Conservation (phyloP, 1,140 invertebrate genomes). For the Steinernema khuongi region DNA sequence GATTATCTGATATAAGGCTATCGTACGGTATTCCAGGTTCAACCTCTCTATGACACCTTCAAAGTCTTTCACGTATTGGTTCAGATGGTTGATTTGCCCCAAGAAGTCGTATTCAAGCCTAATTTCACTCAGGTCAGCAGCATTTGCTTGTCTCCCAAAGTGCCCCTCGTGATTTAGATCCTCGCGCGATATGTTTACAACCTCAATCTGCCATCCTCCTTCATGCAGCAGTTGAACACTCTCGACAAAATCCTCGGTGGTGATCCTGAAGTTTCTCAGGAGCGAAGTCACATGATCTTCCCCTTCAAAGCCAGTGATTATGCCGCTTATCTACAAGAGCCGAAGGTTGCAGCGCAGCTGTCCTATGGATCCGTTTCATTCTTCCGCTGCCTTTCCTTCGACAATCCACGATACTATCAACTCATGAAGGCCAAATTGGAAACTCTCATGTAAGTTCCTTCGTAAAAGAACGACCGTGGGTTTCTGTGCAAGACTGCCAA, state of each 20-base stretch:
- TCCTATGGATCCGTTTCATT: neutral
- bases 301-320: neutral
- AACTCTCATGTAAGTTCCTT: neutral
- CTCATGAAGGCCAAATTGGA: neutral
- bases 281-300: neutral
- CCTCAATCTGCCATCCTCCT: neutral
- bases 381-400: neutral
- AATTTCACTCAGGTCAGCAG: neutral
- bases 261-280: neutral
- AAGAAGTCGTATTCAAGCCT: neutral
- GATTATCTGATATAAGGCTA: neutral
- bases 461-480: too few relatives aligned
- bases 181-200: neutral
- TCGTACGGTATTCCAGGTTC: neutral
- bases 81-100: neutral
- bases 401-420: neutral
- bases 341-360: too few relatives aligned
- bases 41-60: neutral
- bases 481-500: too few relatives aligned
- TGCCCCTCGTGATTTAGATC: neutral
- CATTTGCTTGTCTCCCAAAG: neutral
- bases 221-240: neutral
- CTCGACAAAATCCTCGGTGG: neutral
- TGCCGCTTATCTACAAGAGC: neutral
- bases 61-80: neutral